Percentiles rank a stretch among this genome's conserved stretches.
Conservation (phyloP, 2,888 invertebrate species). For the Hanleya hanleyi region DNA sequence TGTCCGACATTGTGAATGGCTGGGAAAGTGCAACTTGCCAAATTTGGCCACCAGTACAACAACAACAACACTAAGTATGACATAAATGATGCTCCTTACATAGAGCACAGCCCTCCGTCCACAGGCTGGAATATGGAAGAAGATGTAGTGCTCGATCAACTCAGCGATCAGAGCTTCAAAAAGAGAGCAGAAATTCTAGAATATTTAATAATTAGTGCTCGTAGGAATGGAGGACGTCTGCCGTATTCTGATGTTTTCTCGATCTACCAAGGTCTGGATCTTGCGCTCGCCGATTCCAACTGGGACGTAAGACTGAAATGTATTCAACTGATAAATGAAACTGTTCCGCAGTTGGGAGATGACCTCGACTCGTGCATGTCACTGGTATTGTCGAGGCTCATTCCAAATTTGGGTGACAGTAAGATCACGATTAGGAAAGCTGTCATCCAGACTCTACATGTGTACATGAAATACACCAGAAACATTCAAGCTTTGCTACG, state of each 20-base stretch:
- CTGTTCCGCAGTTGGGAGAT: conserved; percentile 68
- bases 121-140: conserved; percentile 71
- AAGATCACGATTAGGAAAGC: conserved; percentile 70
- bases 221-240: conserved; percentile 67
- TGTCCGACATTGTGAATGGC: conserved; percentile 39
- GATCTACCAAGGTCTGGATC: conserved; percentile 71
- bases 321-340: conserved; percentile 70
- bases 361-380: conserved; percentile 72
- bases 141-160: conserved; percentile 66
- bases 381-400: conserved; percentile 69
- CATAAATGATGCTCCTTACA: conserved; percentile 57
- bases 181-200: conserved; percentile 68
- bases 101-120: conserved; percentile 53
- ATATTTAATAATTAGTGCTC: conserved; percentile 64
- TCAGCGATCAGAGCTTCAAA: conserved; percentile 68
- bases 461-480: conserved; percentile 73
- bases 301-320: conserved; percentile 75
- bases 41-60: conserved; percentile 51
- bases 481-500: conserved; percentile 72
- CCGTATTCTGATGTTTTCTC: conserved; percentile 63
- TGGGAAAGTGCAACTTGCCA: conserved; percentile 65
- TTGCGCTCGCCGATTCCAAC: conserved; percentile 72
- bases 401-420: conserved; percentile 71
- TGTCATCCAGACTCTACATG: conserved; percentile 74
- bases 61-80: too few species aligned